These are phyloP conservation scores for Helobdella robusta DNA, from an alignment of 2,888 invertebrate genomes.

Conservation along the genomic window DNA sequence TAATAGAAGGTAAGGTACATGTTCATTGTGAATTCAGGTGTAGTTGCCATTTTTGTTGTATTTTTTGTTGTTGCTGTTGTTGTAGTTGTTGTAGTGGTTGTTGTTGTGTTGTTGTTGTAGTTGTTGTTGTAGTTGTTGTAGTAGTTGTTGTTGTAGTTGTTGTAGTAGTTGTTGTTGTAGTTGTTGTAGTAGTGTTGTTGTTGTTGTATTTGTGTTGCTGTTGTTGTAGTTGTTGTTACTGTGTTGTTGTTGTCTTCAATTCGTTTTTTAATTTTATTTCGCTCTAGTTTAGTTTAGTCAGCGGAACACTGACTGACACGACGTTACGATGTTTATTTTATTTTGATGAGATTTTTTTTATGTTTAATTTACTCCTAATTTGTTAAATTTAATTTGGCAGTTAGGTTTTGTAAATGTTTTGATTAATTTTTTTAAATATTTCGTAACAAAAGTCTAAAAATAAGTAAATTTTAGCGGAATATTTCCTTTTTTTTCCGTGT, in stretches of 20 bases:
- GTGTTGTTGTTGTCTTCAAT: background rate
- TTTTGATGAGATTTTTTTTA: no score
- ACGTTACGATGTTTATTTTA: no score
- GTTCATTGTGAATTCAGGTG: background rate
- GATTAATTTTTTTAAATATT: no score
- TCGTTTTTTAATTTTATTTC: no score
- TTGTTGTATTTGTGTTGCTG: background rate
- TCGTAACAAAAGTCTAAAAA: no score
- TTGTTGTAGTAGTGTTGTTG: background rate
- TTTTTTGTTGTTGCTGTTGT: background rate
- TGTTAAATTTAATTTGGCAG: no score
- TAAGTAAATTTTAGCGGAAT: no score
- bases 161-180: background rate
- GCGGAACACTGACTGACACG: no score
- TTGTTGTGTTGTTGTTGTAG: background rate
- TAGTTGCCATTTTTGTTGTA: background rate
- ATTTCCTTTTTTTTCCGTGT: no score
- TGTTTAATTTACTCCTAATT: no score
- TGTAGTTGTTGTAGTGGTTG: background rate
- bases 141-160: background rate
- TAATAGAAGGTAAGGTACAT: background rate
- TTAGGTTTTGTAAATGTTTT: no score
- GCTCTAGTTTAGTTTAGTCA: no score
- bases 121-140: background rate
- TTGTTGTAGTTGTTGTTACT: background rate